phyloP scores from a whole-genome alignment of 2,113 vertebrate species.

The Pipra filicauda region DNA sequence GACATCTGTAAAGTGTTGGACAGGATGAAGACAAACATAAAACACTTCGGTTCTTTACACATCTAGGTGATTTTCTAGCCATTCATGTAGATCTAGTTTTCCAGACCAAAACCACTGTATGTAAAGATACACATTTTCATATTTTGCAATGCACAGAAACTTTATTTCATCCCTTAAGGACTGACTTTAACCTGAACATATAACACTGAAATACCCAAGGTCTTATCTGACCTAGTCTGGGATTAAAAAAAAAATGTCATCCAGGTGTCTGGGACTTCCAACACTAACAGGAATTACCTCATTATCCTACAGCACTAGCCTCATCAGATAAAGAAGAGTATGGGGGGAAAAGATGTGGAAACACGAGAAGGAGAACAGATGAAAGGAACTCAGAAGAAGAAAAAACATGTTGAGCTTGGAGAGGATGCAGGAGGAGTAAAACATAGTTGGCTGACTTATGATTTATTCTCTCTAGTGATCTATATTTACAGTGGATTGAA shows the following conservation, averaged over 20 bases:
- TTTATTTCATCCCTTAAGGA: neutral
- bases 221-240: neutral
- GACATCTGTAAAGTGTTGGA: conserved; percentile 32
- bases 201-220: neutral
- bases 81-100: neutral
- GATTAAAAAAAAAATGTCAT: neutral
- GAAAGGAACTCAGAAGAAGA: conserved; percentile 22
- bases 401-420: conserved; percentile 36
- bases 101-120: neutral
- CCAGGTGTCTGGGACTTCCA: conserved; percentile 50
- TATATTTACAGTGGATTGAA: neutral
- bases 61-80: neutral
- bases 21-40: conserved; percentile 12
- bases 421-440: conserved; percentile 24
- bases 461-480: conserved; percentile 42
- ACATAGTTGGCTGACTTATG: neutral
- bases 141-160: neutral
- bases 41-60: neutral
- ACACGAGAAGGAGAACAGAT: conserved; percentile 17
- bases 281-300: conserved; percentile 39
- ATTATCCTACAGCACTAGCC: conserved; percentile 20
- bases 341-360: neutral
- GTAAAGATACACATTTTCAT: neutral
- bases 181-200: neutral
- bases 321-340: conserved; percentile 17